Percentiles rank a stretch among this genome's conserved stretches.
These are phyloP conservation scores for Sula dactylatra DNA, from an alignment of 2,113 vertebrate species.

Conservation along the genomic window DNA sequence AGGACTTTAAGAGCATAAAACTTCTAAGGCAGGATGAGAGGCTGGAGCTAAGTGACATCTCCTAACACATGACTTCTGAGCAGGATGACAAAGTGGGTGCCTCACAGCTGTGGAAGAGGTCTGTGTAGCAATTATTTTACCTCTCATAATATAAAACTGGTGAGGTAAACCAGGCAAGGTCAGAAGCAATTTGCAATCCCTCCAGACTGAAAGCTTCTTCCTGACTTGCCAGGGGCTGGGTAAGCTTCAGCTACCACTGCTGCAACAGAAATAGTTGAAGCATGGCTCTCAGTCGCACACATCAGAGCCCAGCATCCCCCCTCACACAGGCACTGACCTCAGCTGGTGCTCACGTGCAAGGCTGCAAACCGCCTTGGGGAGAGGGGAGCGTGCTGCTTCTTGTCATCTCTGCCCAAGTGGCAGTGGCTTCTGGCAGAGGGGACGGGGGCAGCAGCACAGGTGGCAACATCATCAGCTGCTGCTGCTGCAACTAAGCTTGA, in stretches of 20 bases:
- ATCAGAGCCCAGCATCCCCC: background rate
- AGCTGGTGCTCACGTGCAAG: accelerated
- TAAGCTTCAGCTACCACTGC: background rate
- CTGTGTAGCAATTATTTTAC: background rate
- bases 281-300: background rate
- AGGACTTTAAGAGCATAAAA: background rate
- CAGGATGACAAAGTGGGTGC: background rate
- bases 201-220: background rate
- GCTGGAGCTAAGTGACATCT: background rate
- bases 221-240: background rate
- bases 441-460: background rate
- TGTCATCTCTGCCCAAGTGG: too few species aligned
- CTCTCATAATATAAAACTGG: background rate
- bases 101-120: background rate
- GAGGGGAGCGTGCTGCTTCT: background rate
- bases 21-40: background rate
- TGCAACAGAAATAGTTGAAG: background rate
- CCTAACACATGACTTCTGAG: background rate
- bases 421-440: background rate
- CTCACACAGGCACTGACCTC: background rate
- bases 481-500: background rate
- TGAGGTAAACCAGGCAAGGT: background rate
- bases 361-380: background rate
- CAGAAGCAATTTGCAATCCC: background rate
- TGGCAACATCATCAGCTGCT: background rate